phyloP scores from a whole-genome alignment of 2,797 vertebrate genomes.

The Rhinella marina region DNA sequence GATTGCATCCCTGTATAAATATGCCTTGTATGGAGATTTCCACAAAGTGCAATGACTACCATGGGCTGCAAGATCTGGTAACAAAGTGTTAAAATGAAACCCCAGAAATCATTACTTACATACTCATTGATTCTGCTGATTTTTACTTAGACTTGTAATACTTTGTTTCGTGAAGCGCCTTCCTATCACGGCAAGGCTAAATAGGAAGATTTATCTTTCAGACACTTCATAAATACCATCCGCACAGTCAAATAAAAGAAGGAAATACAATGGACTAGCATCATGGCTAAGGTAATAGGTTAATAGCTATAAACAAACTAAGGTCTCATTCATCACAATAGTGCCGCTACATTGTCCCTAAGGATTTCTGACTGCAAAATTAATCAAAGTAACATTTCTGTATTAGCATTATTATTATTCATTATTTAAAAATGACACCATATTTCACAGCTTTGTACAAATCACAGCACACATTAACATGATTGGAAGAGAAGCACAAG shows the following conservation, averaged over 20 bases:
- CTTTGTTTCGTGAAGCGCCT: slow-evolving; percentile 27
- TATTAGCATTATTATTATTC: slow-evolving; percentile 47
- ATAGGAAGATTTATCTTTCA: slow-evolving; percentile 54
- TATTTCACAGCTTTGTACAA: slow-evolving; percentile 18
- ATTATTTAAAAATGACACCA: slow-evolving; percentile 43
- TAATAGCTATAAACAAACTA: slow-evolving; percentile 50
- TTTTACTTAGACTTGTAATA: slow-evolving; percentile 24
- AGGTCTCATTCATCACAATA: slow-evolving; percentile 51
- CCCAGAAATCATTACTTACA: slow-evolving; percentile 33
- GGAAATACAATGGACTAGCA: slow-evolving; percentile 51
- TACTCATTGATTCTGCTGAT: slow-evolving; percentile 39
- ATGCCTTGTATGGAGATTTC: not conserved
- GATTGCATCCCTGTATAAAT: not conserved
- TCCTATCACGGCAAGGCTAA: slow-evolving; percentile 49
- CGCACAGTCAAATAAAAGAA: slow-evolving; percentile 37
- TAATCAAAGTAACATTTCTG: slow-evolving; percentile 47
- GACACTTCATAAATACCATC: slow-evolving; percentile 58
- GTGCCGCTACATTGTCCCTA: not conserved
- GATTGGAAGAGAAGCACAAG: not conserved
- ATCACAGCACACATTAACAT: not conserved
- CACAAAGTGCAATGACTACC: not conserved
- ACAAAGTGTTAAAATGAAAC: slow-evolving; percentile 32
- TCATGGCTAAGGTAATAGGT: slow-evolving; percentile 53
- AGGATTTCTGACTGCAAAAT: slow-evolving; percentile 34
- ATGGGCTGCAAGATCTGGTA: not conserved